phyloP scores from a whole-genome alignment of 2,888 invertebrate genomes.

The Gisinianus flammeolus region DNA sequence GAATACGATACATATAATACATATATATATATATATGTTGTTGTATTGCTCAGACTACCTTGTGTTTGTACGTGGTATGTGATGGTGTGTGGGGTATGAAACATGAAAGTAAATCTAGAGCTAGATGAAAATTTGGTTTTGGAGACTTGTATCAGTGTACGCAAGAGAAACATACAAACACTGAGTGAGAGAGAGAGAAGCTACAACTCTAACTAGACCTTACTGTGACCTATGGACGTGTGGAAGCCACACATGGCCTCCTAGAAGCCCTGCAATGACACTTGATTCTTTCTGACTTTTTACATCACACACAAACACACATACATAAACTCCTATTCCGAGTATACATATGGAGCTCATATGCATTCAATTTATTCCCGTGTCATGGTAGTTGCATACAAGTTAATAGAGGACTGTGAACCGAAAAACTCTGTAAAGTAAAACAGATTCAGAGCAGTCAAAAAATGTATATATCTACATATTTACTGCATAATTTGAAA shows the following conservation, averaged over 20 bases:
- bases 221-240: conserved; percentile 20
- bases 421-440: background rate
- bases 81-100: background rate
- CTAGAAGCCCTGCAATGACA: conserved; percentile 37
- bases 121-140: background rate
- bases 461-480: background rate
- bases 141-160: background rate
- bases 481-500: background rate
- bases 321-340: background rate
- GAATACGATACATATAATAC: background rate
- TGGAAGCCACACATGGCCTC: conserved; percentile 32
- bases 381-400: background rate
- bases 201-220: conserved; percentile 12
- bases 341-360: background rate
- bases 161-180: too few species aligned
- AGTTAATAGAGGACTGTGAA: too few species aligned
- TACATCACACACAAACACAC: background rate
- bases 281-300: conserved; percentile 8
- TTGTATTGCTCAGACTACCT: background rate
- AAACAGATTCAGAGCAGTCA: background rate
- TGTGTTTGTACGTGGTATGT: background rate
- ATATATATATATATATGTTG: background rate
- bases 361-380: background rate
- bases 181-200: background rate
- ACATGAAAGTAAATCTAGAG: conserved; percentile 1